A percentile compares a stretch with the other conserved stretches of the same genome.
Conservation (phyloP, 2,888 invertebrate species). For the Macropis europaea region DNA sequence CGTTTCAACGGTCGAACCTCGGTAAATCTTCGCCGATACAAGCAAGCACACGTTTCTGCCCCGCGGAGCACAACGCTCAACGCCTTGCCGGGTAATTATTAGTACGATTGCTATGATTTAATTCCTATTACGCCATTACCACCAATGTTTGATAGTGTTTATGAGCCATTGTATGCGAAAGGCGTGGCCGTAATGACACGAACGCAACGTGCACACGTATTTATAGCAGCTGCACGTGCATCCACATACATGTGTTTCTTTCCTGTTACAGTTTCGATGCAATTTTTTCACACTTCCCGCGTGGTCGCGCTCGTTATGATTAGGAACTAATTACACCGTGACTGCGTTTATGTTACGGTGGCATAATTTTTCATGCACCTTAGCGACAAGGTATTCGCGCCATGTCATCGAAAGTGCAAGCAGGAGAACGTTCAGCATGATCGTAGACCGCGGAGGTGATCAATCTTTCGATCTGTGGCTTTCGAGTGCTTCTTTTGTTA, state of each 20-base stretch:
- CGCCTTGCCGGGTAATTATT: slow-evolving; percentile 49
- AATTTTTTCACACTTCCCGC: neutral
- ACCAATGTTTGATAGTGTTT: slow-evolving; percentile 33
- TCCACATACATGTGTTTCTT: slow-evolving; percentile 8
- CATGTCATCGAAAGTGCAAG: neutral
- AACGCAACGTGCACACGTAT: slow-evolving; percentile 16
- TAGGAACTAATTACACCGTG: slow-evolving; percentile 5
- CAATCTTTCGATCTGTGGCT: too few species aligned
- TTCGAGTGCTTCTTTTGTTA: too few species aligned
- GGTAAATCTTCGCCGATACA: slow-evolving; percentile 52
- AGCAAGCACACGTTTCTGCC: slow-evolving; percentile 19
- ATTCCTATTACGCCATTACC: slow-evolving; percentile 50
- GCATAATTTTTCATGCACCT: neutral
- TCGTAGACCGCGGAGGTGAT: too few species aligned
- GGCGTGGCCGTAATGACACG: slow-evolving; percentile 43
- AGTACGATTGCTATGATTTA: slow-evolving; percentile 53
- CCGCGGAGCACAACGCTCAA: slow-evolving; percentile 27
- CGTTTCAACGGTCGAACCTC: slow-evolving; percentile 36
- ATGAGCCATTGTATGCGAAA: slow-evolving; percentile 36
- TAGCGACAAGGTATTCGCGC: neutral
- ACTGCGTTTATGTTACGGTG: neutral
- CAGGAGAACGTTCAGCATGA: too few species aligned
- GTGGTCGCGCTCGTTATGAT: neutral
- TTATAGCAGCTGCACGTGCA: slow-evolving; percentile 14
- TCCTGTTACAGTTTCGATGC: neutral